These are phyloP conservation scores for Actenoides hombroni DNA, from an alignment of 2,113 vertebrate genomes.

Conservation along the genomic window DNA sequence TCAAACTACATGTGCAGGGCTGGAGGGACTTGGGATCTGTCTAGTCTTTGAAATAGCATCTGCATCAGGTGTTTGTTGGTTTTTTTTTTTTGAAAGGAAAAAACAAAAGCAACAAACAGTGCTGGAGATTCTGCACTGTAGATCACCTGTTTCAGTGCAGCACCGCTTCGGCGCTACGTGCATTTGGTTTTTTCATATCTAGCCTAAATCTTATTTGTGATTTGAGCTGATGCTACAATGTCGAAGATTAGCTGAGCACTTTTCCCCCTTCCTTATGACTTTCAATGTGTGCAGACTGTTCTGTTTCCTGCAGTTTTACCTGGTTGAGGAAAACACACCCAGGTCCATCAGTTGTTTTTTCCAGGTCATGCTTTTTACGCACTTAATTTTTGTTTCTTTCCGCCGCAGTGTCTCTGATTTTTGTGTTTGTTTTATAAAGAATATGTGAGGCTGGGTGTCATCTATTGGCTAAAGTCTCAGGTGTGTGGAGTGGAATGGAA, in stretches of 20 bases:
- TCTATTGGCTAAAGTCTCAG: background rate
- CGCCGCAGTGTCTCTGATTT: background rate
- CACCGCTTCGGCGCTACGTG: background rate
- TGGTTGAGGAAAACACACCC: conserved; percentile 13
- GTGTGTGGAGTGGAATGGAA: background rate
- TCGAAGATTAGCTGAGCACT: background rate
- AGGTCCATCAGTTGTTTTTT: background rate
- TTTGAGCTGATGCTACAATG: background rate
- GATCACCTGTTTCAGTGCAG: background rate
- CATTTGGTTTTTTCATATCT: background rate
- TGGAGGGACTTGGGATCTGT: background rate
- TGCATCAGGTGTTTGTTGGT: background rate
- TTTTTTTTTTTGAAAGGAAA: background rate
- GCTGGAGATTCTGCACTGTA: background rate
- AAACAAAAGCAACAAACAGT: too few species aligned
- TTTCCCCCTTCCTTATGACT: background rate
- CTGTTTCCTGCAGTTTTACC: background rate
- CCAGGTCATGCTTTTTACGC: background rate
- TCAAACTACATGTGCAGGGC: background rate
- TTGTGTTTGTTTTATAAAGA: background rate
- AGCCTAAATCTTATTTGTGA: background rate
- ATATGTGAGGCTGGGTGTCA: background rate
- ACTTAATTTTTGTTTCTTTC: background rate
- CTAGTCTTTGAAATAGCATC: background rate
- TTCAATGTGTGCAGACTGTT: background rate